Percentiles rank a stretch among this genome's conserved stretches.
phyloP scores from a whole-genome alignment of 30 jellyfish, hydroid and myxozoan genomes.

The Cassiopea andromeda region DNA sequence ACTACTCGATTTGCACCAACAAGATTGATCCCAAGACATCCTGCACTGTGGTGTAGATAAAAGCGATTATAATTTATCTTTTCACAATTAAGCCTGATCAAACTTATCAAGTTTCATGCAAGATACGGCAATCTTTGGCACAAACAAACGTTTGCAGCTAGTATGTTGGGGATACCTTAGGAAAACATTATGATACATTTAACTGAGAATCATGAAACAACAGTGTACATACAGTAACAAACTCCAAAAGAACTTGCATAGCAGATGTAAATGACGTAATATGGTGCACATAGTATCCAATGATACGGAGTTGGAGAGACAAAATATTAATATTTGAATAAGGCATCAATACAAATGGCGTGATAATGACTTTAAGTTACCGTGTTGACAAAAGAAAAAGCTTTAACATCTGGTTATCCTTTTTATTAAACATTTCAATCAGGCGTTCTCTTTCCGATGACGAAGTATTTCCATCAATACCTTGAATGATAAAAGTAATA shows the following conservation, averaged over 20 bases:
- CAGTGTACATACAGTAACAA: background rate
- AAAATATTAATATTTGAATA: no score
- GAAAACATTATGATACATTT: no score
- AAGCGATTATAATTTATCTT: no score
- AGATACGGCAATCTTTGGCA: background rate
- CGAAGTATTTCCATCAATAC: constrained; percentile 90
- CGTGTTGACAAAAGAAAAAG: constrained; percentile 89
- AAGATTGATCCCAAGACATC: constrained; percentile 93
- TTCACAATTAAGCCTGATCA: no score
- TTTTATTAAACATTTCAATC: constrained; percentile 71
- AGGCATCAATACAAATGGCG: background rate
- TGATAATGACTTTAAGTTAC: constrained; percentile 10
- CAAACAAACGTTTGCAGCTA: background rate
- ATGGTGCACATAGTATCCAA: no score
- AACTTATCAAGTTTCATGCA: background rate
- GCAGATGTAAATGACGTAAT: no score
- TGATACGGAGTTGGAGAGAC: no score
- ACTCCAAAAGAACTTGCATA: background rate
- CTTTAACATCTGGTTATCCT: constrained; percentile 65
- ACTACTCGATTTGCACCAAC: constrained; percentile 94
- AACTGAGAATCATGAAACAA: no score
- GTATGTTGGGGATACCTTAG: no score
- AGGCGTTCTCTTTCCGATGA: constrained; percentile 84
- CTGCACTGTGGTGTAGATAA: constrained; percentile 70
- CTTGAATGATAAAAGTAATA: constrained; percentile 20